A percentile compares a stretch with the other conserved stretches of the same genome.
Conservation (phyloP, 2,797 vertebrate species). For the Micromesistius poutassou region DNA sequence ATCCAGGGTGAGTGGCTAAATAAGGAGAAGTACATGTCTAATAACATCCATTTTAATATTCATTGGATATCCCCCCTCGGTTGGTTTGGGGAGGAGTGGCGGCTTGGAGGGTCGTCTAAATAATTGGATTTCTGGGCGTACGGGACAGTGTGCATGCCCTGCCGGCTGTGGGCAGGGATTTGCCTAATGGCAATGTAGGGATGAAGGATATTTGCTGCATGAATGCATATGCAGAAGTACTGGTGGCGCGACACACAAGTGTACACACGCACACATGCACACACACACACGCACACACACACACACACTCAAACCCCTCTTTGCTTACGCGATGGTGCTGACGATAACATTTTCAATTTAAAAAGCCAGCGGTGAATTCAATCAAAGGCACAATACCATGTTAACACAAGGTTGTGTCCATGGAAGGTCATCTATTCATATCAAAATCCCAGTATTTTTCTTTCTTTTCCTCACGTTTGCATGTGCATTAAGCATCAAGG, state of each 20-base stretch:
- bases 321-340: background rate
- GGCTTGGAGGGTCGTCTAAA: constrained; percentile 27
- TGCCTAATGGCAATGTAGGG: constrained; percentile 4
- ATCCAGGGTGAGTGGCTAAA: background rate
- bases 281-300: constrained; percentile 20
- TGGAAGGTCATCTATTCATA: background rate
- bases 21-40: background rate
- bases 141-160: constrained; percentile 17
- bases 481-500: constrained; percentile 24
- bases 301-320: background rate
- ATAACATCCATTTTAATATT: constrained; percentile 32
- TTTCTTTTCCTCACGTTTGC: background rate
- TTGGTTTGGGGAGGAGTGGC: constrained; percentile 9
- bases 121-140: constrained; percentile 43
- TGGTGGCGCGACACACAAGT: background rate
- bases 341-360: background rate
- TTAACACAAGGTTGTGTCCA: background rate
- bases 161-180: constrained; percentile 30
- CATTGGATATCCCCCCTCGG: constrained; percentile 13
- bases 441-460: background rate
- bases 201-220: constrained; percentile 42
- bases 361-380: background rate
- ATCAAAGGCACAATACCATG: background rate
- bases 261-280: constrained; percentile 9
- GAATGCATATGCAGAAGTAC: constrained; percentile 25